Percentiles rank a stretch among this genome's conserved stretches.
Conservation (phyloP, 2,888 invertebrate species). For the Heliothis peltigera region DNA sequence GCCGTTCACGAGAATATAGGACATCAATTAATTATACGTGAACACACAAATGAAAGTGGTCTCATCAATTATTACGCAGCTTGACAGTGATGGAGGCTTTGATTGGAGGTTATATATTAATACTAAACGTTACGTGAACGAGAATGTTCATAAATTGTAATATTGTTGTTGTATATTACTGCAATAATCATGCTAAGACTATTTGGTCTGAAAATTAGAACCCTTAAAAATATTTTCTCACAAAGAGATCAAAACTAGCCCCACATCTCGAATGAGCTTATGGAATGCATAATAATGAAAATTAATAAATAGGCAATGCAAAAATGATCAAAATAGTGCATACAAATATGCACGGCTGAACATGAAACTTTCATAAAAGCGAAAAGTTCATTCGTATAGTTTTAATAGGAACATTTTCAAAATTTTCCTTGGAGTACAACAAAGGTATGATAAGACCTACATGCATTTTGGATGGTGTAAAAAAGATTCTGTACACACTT, state of each 20-base stretch:
- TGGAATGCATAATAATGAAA: not conserved
- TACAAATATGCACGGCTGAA: constrained; percentile 23
- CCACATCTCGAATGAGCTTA: not conserved
- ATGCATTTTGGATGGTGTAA: not conserved
- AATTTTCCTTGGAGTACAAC: not conserved
- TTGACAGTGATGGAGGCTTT: constrained; percentile 14
- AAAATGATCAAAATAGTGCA: constrained; percentile 12
- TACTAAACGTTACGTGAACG: not conserved
- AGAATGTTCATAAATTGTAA: too few species aligned
- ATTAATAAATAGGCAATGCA: not conserved
- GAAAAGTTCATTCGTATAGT: not conserved
- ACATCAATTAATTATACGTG: constrained; percentile 50
- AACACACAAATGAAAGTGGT: constrained; percentile 46
- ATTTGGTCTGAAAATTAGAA: too few species aligned
- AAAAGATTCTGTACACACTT: not conserved
- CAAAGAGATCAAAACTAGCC: too few species aligned
- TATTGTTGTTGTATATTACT: too few species aligned
- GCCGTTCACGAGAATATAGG: constrained; percentile 40
- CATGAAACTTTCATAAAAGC: constrained; percentile 19
- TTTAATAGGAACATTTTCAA: constrained; percentile 8
- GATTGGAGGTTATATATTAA: constrained; percentile 21
- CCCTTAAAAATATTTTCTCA: too few species aligned
- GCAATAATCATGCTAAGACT: too few species aligned
- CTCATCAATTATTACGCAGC: constrained; percentile 40
- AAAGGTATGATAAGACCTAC: not conserved